Percentiles rank a stretch among this genome's conserved stretches.
These are phyloP conservation scores for Lissonota sp. DNA, from an alignment of 2,888 invertebrate species.

Conservation along the genomic window DNA sequence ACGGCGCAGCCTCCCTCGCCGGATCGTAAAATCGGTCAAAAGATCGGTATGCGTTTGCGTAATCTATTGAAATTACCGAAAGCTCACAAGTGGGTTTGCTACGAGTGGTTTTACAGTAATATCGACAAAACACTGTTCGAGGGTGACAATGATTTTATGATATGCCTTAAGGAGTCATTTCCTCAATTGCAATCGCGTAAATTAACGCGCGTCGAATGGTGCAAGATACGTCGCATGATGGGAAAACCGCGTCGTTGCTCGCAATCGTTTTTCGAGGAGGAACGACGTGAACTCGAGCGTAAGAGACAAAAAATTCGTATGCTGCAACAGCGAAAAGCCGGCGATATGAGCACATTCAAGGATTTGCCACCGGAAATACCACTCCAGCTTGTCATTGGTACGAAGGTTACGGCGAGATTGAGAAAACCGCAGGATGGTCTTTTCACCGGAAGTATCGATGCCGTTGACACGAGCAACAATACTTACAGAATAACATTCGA, in stretches of 20 bases:
- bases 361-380: constrained; percentile 98
- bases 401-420: constrained; percentile 95
- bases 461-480: constrained; percentile 96
- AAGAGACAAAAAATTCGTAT: constrained; percentile 96
- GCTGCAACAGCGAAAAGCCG: constrained; percentile 95
- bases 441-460: constrained; percentile 97
- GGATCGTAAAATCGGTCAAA: constrained; percentile 94
- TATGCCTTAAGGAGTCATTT: constrained; percentile 96
- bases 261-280: constrained; percentile 97
- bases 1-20: constrained; percentile 84
- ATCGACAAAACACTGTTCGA: constrained; percentile 96
- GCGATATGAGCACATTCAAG: constrained; percentile 90
- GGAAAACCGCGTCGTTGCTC: constrained; percentile 98
- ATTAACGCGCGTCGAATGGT: constrained; percentile 96
- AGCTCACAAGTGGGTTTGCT: constrained; percentile 99
- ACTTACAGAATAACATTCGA: constrained; percentile 98
- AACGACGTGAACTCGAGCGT: constrained; percentile 94
- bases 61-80: constrained; percentile 98
- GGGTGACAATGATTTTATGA: constrained; percentile 98
- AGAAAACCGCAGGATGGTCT: constrained; percentile 97
- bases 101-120: constrained; percentile 99
- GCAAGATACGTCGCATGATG: constrained; percentile 97
- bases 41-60: constrained; percentile 93
- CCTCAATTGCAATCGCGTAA: constrained; percentile 94
- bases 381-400: constrained; percentile 96